Evolutionary conservation across 2,113 vertebrate genomes (phyloP).

Genomic region (Channa argus): DNA sequence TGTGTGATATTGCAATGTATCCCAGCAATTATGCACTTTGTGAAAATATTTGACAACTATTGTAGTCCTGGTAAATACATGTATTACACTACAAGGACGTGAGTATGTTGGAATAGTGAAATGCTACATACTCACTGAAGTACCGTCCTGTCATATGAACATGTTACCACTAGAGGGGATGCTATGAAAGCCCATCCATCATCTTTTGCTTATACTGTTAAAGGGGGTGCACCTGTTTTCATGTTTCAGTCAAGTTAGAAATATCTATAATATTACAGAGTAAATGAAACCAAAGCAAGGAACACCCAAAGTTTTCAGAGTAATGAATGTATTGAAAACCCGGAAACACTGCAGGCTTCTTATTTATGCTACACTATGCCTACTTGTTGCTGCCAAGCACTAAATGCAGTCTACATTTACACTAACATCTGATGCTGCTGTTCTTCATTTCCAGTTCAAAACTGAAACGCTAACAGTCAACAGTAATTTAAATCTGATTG

Average conservation of each 20-base stretch:
- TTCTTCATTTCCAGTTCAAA: background rate
- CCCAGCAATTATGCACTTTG: background rate
- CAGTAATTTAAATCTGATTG: too few relatives aligned
- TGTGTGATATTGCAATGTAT: background rate
- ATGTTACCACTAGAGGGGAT: conserved; percentile 22
- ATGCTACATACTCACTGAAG: too few relatives aligned
- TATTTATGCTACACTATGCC: background rate
- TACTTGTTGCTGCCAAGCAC: background rate
- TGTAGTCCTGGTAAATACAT: background rate
- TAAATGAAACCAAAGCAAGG: background rate
- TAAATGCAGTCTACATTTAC: background rate
- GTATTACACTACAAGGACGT: conserved; percentile 20
- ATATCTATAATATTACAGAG: background rate
- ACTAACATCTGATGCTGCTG: conserved; percentile 28
- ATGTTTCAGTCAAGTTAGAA: background rate
- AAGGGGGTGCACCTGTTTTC: too few relatives aligned
- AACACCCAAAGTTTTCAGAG: conserved; percentile 1
- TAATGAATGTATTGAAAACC: background rate
- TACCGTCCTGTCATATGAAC: background rate
- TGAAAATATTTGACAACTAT: background rate
- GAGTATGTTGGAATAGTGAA: background rate
- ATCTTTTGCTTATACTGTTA: too few relatives aligned
- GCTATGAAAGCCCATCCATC: background rate
- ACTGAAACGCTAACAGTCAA: background rate
- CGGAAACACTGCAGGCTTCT: background rate